Conservation (phyloP, 2,888 invertebrate species). For the Dasypolia templi region DNA sequence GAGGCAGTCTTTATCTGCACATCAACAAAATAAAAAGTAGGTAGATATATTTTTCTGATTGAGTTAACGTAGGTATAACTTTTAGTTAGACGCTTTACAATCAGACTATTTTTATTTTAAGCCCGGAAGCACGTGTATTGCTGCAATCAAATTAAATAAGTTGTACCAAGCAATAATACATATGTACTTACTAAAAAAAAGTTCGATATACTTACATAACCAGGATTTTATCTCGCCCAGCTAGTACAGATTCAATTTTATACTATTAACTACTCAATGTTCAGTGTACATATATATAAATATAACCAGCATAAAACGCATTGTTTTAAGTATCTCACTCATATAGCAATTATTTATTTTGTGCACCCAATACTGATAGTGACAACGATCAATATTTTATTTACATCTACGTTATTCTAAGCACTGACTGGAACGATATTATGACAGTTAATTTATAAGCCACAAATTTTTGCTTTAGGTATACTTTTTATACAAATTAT, state of each 20-base stretch:
- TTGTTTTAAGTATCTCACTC: constrained; percentile 39
- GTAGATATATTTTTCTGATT: constrained; percentile 11
- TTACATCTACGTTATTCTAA: constrained; percentile 68
- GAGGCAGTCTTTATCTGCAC: too few species aligned
- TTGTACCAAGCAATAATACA: constrained; percentile 36
- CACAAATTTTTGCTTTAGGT: constrained; percentile 78
- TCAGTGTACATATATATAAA: constrained; percentile 39
- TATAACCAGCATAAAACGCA: constrained; percentile 34
- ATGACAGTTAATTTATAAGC: constrained; percentile 71
- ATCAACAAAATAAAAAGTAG: constrained; percentile 12
- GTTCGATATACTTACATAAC: constrained; percentile 22
- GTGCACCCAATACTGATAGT: constrained; percentile 55
- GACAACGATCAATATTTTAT: constrained; percentile 65
- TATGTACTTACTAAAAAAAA: constrained; percentile 10
- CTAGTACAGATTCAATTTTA: constrained; percentile 36
- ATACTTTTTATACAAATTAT: constrained; percentile 85
- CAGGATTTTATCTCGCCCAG: constrained; percentile 35
- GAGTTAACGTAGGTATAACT: not conserved
- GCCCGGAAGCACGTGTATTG: constrained; percentile 1
- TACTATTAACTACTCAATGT: constrained; percentile 37
- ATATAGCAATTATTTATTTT: constrained; percentile 39
- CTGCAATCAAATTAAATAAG: constrained; percentile 29
- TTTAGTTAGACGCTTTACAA: constrained; percentile 9
- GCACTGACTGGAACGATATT: constrained; percentile 74
- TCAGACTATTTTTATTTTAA: not conserved